Base-by-base conservation (phyloP, 2,797 vertebrate species). In the Siniperca obscura region DNA sequence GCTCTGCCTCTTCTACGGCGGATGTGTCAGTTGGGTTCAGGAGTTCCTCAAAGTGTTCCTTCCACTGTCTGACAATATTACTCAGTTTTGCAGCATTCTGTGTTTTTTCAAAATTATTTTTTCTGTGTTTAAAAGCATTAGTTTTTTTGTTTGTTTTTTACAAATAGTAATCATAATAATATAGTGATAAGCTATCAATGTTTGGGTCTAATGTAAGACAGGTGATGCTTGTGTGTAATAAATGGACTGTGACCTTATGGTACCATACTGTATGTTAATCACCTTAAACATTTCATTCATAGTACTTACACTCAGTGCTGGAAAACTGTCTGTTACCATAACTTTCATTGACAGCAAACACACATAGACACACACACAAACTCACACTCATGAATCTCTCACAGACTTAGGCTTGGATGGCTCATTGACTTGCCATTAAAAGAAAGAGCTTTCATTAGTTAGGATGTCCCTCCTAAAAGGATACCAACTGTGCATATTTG, bases 361-460 rank as follows among this genome's bases (percentile, higher is more conserved):
- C 70, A 69, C 76, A 69, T 38, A 68, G 25, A 66, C 69, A 75
- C 30, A 46, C 40, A 78, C 38, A 74, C 50, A 70, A 42, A 60
- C 64, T 44, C 66, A 74, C 64, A 57, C 75, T 70, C 89, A 80
- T 83, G 70, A 89, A 90, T 87, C 75, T 90, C 70, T 85, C 65
- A 52, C 74, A 91, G 66, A 79, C 86, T 82, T 78, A 79, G 76
- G 75, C 83, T 76, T 78, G 67, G 65, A 88, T 53, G 88, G 82
- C 82, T 91, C 90, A 92, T 93, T 91, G 87, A 87, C 80, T 87
- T 83, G 65, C 76, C 82, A 88, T 90, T 91, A 93, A 90, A 86
- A 80, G 61, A 82, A 78, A 85, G 85, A 72, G 72, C 68, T 56
- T 85, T 90, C 89, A 90, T 91, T 91, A 88, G 82, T 89, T 82